Base-by-base conservation (phyloP, 2,113 vertebrate genomes). In the Crocuta crocuta region DNA sequence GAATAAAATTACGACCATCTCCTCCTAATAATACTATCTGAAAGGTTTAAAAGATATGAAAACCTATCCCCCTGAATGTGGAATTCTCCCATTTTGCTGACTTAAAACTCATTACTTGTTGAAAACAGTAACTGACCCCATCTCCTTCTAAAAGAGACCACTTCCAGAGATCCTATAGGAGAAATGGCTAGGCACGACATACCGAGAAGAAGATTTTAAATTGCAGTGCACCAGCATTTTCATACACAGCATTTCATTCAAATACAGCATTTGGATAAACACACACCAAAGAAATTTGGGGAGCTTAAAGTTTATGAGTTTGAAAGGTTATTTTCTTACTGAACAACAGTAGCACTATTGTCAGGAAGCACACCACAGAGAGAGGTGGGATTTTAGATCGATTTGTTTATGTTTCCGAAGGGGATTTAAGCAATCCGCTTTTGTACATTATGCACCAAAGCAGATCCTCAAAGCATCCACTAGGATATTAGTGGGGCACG, bases 391-490 rank as follows among this genome's bases (percentile, higher is more conserved):
- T 89, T 96, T 97, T 58, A 81, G 23, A 86, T 73, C 61, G 95
- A 65, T 82, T 95, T 97, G 73, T 71, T 96, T 92, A 78, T 45
- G 48, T 83, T 92, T 94, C 88, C 78, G 73, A 0, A 95, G 93
- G 31, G 63, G 13, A 74, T 95, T 79, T 97, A 94, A 96, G 98
- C 97, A 98, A 98, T 94, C 91, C 35, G 82, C 73, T 89, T 97
- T 98, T 94, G 82, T 94, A 74, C 61, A 73, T 66, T 71, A 66
- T 80, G 1, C 33, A 86, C 35, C 79, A 50, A 3, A 84, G 92
- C 66, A 93, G 89, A 96, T n/a, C 39, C 39, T 39, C 90, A 96
- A 87, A 93, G 86, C 45, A 95, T 89, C 97, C 92, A 53, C 93
- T 5, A 91, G 55, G 92, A 83, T 63, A 98, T 95, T 90, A 66